Evolutionary conservation across 2,113 vertebrate species (phyloP).

Genomic region (Mobula birostris): DNA sequence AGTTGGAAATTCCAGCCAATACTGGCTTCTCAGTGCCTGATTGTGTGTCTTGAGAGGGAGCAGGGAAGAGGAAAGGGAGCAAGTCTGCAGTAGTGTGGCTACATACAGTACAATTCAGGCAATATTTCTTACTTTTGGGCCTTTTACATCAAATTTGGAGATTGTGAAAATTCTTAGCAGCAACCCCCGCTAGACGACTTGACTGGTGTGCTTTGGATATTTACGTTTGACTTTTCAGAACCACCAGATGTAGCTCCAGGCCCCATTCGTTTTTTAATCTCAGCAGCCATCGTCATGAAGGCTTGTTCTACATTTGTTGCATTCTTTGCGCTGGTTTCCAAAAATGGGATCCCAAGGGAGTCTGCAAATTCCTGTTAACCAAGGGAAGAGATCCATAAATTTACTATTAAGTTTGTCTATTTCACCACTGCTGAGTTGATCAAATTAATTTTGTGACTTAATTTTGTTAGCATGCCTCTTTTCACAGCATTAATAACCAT

Average conservation of each 20-base stretch:
- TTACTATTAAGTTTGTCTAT: too few relatives aligned
- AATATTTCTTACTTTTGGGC: conserved; percentile 72
- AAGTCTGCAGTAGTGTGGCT: conserved; percentile 91
- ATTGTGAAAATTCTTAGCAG: conserved; percentile 68
- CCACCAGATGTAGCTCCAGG: conserved; percentile 82
- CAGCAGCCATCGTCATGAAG: conserved; percentile 98
- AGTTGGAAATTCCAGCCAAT: conserved; percentile 71
- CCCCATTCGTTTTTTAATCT: conserved; percentile 97
- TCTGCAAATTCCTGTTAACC: conserved; percentile 83
- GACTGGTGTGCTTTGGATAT: conserved; percentile 97
- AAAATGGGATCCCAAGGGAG: conserved; percentile 88
- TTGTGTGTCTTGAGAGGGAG: conserved; percentile 18
- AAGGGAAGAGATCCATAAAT: neutral
- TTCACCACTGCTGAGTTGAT: too few relatives aligned
- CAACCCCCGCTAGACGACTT: conserved; percentile 90
- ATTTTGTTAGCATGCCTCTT: neutral
- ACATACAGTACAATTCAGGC: conserved; percentile 97
- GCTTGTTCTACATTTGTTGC: conserved; percentile 97
- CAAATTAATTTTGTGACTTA: too few relatives aligned
- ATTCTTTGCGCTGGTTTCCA: conserved; percentile 97
- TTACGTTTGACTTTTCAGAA: conserved; percentile 88
- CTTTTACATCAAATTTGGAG: conserved; percentile 68
- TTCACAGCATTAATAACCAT: neutral
- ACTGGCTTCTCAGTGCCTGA: conserved; percentile 61
- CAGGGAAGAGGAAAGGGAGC: conserved; percentile 57